A percentile compares a stretch with the other conserved stretches of the same genome.
These are phyloP conservation scores for Halcyon malimbica DNA, from an alignment of 2,113 vertebrate species.

Conservation along the genomic window DNA sequence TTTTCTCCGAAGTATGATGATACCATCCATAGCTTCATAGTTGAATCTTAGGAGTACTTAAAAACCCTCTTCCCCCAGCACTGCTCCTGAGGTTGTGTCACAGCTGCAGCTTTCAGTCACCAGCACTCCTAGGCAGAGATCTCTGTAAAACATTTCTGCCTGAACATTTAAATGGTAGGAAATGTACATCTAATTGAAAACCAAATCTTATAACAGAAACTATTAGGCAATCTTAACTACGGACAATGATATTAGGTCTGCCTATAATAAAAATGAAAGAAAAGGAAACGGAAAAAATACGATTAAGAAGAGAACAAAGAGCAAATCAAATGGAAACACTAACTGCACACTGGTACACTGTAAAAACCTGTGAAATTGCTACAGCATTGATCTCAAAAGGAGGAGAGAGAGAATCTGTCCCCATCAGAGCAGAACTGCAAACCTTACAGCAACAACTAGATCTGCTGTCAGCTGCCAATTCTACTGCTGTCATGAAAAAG, in stretches of 20 bases:
- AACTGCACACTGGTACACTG: not conserved
- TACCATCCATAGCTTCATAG: not conserved
- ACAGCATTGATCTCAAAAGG: not conserved
- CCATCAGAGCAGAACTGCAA: not conserved
- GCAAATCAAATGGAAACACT: not conserved
- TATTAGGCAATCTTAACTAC: not conserved
- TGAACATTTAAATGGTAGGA: not conserved
- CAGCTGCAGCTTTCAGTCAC: not conserved
- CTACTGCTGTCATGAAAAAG: not conserved
- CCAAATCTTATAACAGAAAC: not conserved
- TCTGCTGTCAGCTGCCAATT: constrained; percentile 1
- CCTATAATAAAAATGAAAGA: not conserved
- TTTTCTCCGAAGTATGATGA: not conserved
- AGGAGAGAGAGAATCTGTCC: not conserved
- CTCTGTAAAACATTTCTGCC: not conserved
- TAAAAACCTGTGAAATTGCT: not conserved
- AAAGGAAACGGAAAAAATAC: not conserved
- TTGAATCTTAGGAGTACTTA: not conserved
- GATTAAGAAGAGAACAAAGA: not conserved
- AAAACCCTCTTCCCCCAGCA: not conserved
- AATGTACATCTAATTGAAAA: not conserved
- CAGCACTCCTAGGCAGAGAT: not conserved
- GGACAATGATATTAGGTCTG: not conserved
- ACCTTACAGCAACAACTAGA: not conserved
- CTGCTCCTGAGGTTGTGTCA: not conserved